Base-by-base conservation (phyloP, 2,113 vertebrate genomes). In the Melanotaenia duboulayi region DNA sequence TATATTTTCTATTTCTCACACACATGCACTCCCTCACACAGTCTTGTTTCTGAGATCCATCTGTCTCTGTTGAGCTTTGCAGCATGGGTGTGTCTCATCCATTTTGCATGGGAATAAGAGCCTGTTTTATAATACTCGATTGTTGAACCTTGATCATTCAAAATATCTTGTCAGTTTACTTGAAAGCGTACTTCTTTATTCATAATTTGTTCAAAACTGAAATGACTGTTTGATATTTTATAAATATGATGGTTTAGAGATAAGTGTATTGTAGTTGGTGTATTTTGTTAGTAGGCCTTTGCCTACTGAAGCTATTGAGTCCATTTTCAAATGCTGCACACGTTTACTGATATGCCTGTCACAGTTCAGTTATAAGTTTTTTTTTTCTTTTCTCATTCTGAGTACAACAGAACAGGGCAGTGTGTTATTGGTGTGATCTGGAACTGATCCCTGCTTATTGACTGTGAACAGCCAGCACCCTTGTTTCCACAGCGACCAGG, bases 401-500 rank as follows among this genome's bases (percentile, higher is more conserved):
- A 46, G 4, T 6, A 24, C 5, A 70, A 44, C 16, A 51, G 60
- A 20, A 25, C 52, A 60, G 52, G 35, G 1, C 20, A 9, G 10
- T 1, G 40, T 74, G 62, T 81, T 28, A 64, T 32, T 75, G 65
- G 52, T 70, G 74, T 80, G 51, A 86, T 75, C 61, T 71, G 62
- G 22, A 74, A 49, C 52, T n/a, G 12, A 60, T 80, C 64, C 37
- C 73, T 8, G 12, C 57, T 75, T 83, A 85, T 90, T 72, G 70
- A 78, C 80, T 86, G 85, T 66, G 64, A 88, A 84, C 85, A 81
- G 80, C 87, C 66, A 74, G 55, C 67, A 48, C 71, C 63, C 80
- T 74, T 87, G 92, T 94, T 94, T 71, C 89, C 84, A 87, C 91
- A 82, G 90, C 74, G 82, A 92, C 32, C 81, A 22, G 75, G 70